Evolutionary conservation across 1,140 invertebrate genomes (phyloP).

Genomic region (Caenorhabditis tropicalis): DNA sequence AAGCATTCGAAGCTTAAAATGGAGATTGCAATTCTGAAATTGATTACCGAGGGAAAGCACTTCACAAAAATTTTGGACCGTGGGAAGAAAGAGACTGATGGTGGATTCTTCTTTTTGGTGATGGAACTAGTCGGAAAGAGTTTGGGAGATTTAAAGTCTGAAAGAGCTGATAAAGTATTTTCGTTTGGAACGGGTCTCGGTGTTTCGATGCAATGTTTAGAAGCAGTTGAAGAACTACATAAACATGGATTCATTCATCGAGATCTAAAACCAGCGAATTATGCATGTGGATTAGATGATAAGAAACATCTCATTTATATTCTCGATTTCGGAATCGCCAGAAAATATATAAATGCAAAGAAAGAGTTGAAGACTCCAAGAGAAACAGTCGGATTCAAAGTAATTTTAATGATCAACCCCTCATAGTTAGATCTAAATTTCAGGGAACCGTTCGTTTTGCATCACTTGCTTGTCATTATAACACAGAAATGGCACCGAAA

Average conservation of each 20-base stretch:
- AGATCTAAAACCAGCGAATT: constrained; percentile 61
- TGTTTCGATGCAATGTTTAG: constrained; percentile 55
- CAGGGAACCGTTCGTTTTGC: constrained; percentile 51
- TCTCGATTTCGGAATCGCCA: constrained; percentile 55
- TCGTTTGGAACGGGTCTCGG: constrained; percentile 56
- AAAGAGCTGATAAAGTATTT: constrained; percentile 53
- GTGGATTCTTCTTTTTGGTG: constrained; percentile 55
- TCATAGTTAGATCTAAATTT: no score
- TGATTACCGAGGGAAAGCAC: constrained; percentile 51
- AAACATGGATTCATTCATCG: constrained; percentile 58
- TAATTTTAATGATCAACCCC: neutral
- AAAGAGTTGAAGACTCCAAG: constrained; percentile 58
- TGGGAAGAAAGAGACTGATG: constrained; percentile 58
- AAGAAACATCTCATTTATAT: constrained; percentile 52
- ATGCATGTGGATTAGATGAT: constrained; percentile 54
- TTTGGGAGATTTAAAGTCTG: constrained; percentile 56
- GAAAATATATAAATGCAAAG: constrained; percentile 51
- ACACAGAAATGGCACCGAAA: constrained; percentile 30
- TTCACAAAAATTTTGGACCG: constrained; percentile 57
- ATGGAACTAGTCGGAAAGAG: constrained; percentile 62
- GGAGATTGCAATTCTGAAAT: constrained; percentile 63
- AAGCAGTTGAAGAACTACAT: constrained; percentile 63
- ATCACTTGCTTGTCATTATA: constrained; percentile 43
- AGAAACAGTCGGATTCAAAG: constrained; percentile 51
- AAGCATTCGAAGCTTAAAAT: constrained; percentile 59